Conservation (phyloP, 2,888 invertebrate species). For the Diarsia mendica region DNA sequence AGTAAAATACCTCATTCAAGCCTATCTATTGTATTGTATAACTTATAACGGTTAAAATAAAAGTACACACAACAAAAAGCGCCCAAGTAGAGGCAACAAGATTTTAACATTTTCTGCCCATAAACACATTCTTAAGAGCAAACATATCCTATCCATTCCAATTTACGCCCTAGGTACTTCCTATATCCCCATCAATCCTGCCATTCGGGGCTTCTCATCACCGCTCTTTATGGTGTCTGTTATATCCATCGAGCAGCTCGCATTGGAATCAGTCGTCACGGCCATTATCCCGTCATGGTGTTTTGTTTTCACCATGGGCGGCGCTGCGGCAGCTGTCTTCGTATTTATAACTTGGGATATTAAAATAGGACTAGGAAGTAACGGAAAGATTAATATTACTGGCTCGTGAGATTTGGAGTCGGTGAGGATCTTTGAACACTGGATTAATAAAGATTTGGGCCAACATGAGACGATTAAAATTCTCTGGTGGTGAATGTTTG, state of each 20-base stretch:
- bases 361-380: slow-evolving; percentile 71
- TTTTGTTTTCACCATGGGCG: slow-evolving; percentile 67
- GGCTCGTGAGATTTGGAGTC: slow-evolving; percentile 29
- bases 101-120: slow-evolving; percentile 17
- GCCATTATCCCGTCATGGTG: slow-evolving; percentile 69
- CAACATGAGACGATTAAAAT: slow-evolving; percentile 9
- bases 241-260: slow-evolving; percentile 66
- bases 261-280: slow-evolving; percentile 68
- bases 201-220: slow-evolving; percentile 33
- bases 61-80: not conserved
- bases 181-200: slow-evolving; percentile 21
- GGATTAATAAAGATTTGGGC: slow-evolving; percentile 18
- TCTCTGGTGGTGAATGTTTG: not conserved
- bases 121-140: slow-evolving; percentile 1
- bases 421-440: slow-evolving; percentile 12
- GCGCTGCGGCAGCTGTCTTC: slow-evolving; percentile 68
- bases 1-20: no score
- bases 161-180: slow-evolving; percentile 28
- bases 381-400: slow-evolving; percentile 47
- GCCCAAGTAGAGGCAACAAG: not conserved
- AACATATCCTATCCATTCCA: slow-evolving; percentile 3
- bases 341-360: slow-evolving; percentile 62
- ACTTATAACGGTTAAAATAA: not conserved
- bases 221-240: slow-evolving; percentile 65
- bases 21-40: not conserved